Conservation (phyloP, 2,888 invertebrate species). For the Heteromurus nitidus region DNA sequence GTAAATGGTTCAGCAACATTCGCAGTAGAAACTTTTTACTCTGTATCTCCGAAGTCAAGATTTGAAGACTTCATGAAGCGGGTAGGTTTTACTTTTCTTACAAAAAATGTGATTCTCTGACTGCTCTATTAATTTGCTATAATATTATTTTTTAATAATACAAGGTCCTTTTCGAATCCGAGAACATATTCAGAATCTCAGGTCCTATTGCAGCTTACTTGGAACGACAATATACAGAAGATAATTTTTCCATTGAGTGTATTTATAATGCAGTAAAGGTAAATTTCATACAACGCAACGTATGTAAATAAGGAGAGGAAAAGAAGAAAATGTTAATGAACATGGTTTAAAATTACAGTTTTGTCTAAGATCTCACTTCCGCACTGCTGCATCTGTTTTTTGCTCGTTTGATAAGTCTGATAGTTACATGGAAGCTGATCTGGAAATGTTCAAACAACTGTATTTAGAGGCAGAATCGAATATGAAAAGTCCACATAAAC, state of each 20-base stretch:
- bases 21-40: conserved; percentile 61
- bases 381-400: conserved; percentile 59
- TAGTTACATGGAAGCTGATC: background rate
- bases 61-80: conserved; percentile 62
- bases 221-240: conserved; percentile 50
- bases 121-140: background rate
- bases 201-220: conserved; percentile 62
- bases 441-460: conserved; percentile 14
- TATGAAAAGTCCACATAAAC: conserved; percentile 34
- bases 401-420: conserved; percentile 38
- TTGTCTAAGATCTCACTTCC: conserved; percentile 69
- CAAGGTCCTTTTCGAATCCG: conserved; percentile 58
- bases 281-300: conserved; percentile 14
- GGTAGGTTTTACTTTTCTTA: conserved; percentile 53
- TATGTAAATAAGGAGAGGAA: background rate
- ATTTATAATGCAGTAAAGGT: conserved; percentile 50
- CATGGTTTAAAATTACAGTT: conserved; percentile 53
- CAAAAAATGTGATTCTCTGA: background rate
- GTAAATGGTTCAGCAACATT: conserved; percentile 56
- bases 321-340: background rate
- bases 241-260: conserved; percentile 61
- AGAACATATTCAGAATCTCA: conserved; percentile 57
- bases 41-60: conserved; percentile 48
- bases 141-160: conserved; percentile 7
- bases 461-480: background rate